Conservation (phyloP, 2,888 invertebrate species). For the Gastrophysa polygoni region DNA sequence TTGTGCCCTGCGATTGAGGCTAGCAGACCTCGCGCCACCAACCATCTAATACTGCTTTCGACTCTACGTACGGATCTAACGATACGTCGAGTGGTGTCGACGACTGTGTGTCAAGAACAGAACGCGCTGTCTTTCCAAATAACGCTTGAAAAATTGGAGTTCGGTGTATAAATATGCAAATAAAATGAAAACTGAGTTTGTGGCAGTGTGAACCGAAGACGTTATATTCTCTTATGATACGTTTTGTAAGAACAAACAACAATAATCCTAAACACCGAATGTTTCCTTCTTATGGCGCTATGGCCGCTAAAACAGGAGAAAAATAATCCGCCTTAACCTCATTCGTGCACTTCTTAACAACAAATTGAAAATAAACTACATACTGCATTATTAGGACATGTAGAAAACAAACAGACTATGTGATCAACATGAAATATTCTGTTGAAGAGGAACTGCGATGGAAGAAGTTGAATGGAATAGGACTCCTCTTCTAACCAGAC, state of each 20-base stretch:
- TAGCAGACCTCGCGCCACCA: conserved; percentile 59
- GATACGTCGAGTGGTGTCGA: conserved; percentile 43
- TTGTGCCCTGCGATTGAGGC: conserved; percentile 62
- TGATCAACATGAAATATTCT: conserved; percentile 18
- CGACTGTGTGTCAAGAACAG: conserved; percentile 42
- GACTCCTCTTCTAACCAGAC: conserved; percentile 25
- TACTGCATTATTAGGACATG: conserved; percentile 16
- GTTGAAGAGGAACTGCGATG: conserved; percentile 25
- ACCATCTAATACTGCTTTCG: conserved; percentile 65
- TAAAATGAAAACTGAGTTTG: conserved; percentile 33
- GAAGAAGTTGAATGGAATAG: conserved; percentile 29
- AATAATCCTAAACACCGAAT: conserved; percentile 52
- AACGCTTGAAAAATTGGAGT: conserved; percentile 34
- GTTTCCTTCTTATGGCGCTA: conserved; percentile 55
- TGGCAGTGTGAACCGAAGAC: conserved; percentile 40
- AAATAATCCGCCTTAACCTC: conserved; percentile 57
- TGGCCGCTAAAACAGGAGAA: conserved; percentile 57
- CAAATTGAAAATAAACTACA: conserved; percentile 29
- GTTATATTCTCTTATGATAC: conserved; percentile 32
- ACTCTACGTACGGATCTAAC: conserved; percentile 57
- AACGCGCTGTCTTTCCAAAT: conserved; percentile 46
- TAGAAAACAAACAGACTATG: conserved; percentile 23
- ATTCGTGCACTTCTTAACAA: conserved; percentile 51
- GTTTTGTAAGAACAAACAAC: conserved; percentile 45
- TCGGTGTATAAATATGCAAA: conserved; percentile 29